Evolutionary conservation across 1,140 invertebrate species (phyloP), one percentile per base, ranked within the genome.

Genomic region (Aculops lycopersici): DNA sequence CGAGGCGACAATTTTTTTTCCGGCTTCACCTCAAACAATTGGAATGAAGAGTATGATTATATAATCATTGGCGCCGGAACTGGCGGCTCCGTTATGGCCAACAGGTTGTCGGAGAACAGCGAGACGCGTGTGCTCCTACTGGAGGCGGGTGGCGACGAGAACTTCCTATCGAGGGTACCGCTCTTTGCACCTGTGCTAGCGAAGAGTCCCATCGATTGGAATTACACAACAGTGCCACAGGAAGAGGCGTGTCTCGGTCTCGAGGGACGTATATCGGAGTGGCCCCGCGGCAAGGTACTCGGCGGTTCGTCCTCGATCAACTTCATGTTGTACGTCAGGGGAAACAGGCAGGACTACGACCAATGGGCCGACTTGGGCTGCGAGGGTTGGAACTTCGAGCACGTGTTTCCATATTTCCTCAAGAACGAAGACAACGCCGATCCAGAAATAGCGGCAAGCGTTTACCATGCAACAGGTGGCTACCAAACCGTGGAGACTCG

Each of bases 261-360:
- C 21, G 50, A 38, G 8, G n/a, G n/a, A 44, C 40, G 13, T 20
- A 68, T 35, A 62, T 76, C 39, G 50, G 47, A 39, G 43, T 52
- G 49, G 46, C 52, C 52, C 14, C 45, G 53, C 20, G 54, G 52
- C 20, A 39, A 46, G 43, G 49, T 49, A 12, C 38, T 61, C 39
- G 67, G 66, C n/a, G 86, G 86, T 14, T 76, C 76, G 20, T 83
- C 77, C 37, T 79, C 83, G 0, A 63, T 94, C 1, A 94, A 94
- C 55, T 80, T 80, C 2, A 94, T 94, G 88, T 61, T 92, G 0
- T 95, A 95, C 51, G 61, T 94, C 0, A 63, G 88, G 18, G 88
- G 86, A 0, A 86, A 94, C 52, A 70, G 70, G 44, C 68, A 66
- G 43, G 88, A 97, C 53, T 97, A 92, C 53, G 77, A 94, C 50